Base-by-base conservation (phyloP, 2,888 invertebrate genomes). In the Crematogaster levior region DNA sequence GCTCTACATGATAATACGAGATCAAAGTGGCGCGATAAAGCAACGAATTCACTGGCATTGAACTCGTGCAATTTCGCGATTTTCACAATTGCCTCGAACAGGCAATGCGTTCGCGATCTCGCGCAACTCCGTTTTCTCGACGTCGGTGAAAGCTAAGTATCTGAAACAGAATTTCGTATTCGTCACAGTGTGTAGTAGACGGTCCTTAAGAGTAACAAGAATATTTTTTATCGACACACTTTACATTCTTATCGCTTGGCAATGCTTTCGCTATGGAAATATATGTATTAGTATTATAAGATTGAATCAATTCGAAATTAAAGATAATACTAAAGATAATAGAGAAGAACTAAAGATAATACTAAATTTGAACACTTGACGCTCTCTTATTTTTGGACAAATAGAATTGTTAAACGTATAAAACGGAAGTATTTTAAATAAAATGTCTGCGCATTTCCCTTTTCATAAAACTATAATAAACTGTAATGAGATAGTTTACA, bases 151-250 rank as follows among this genome's bases (percentile, higher is more conserved):
- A 72, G 56, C 43, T 10, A 40, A 40, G 12, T 40, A 58, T 5
- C 6, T 56, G 24, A 56, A 58, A 43, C 34, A 58, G 40, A 72
- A 72, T 72, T 27, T 72, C n/a, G n/a, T 43, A 0, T n/a, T 58
- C 10, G 34, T 70, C 30, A 6, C 12, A 66, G 6, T 1, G 3
- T 12, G 9, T 15, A 58, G 15, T n/a, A 4, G 5, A 73, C n/a
- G 46, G 1, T 60, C 0, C 5, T 12, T n/a, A n/a, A 40, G 21
- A 30, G 15, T n/a, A 9, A 1, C n/a, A 18, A 18, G 21, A 48
- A 40, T 21, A 15, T 46, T 53, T 46, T 43, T 18, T 34, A 34
- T 15, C 43, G 6, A 43, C 1, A 27, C n/a, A 56, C 18, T 27
- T 27, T 0, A n/a, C 18, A 37, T 30, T 30, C 6, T 66, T 46